Evolutionary conservation across 2,797 vertebrate genomes (phyloP).

Genomic region (Kryptolebias ocellatus): DNA sequence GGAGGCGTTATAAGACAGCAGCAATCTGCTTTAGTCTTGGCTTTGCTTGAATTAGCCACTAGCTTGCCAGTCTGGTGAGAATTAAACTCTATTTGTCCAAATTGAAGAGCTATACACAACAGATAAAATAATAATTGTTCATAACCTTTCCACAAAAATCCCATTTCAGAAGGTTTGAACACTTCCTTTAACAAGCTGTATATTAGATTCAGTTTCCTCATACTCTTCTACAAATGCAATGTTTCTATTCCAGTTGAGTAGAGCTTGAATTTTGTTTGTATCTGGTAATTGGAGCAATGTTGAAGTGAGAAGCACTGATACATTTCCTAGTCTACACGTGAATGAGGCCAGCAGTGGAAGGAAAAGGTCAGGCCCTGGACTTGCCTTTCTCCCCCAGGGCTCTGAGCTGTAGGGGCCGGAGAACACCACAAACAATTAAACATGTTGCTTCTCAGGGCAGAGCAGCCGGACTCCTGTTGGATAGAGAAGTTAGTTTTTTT

Average conservation of each 20-base stretch:
- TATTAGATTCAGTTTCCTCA: constrained; percentile 20
- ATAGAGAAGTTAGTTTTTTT: constrained; percentile 71
- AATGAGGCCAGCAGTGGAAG: constrained; percentile 77
- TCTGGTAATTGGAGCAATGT: constrained; percentile 85
- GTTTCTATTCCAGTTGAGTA: constrained; percentile 67
- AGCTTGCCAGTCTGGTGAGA: not conserved
- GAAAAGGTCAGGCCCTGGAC: constrained; percentile 83
- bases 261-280: constrained; percentile 74
- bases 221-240: constrained; percentile 53
- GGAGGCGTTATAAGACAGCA: too few species aligned
- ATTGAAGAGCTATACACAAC: not conserved
- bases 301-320: constrained; percentile 80
- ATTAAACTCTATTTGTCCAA: not conserved
- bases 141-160: not conserved
- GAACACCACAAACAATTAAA: constrained; percentile 87
- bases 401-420: constrained; percentile 74
- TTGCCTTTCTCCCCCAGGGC: constrained; percentile 79
- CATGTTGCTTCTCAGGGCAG: constrained; percentile 77
- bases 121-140: not conserved
- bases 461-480: constrained; percentile 69
- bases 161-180: not conserved
- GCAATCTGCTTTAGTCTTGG: not conserved
- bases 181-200: constrained; percentile 38
- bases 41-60: not conserved
- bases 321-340: constrained; percentile 82